Base-by-base conservation (phyloP, 2,888 invertebrate species). In the Tinea pellionella region DNA sequence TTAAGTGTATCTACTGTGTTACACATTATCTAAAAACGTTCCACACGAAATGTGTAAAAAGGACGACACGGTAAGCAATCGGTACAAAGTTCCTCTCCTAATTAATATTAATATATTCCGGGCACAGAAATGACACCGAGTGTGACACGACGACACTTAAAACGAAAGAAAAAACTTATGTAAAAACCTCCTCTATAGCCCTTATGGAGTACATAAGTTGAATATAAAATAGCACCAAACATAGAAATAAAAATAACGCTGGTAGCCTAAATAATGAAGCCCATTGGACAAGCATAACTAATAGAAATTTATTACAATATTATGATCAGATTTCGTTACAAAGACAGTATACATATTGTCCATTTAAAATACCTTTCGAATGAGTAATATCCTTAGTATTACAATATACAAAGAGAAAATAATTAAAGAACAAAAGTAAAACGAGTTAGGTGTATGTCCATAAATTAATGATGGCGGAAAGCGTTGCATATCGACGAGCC, bases 391-490 rank as follows among this genome's bases (percentile, higher is more conserved):
- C 24, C 24, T 55, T n/a, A 16, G 13, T 47, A 47, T 47, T 47
- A 47, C 2, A 47, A 47, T 47, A 47, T 53, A 2, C 53, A 53
- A 53, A 16, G 53, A 24, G 19, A 24, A 24, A 53, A 18, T 53
- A 53, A 53, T 53, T 53, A 53, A 53, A 53, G 16, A 24, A 53
- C 53, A 70, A 76, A 81, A 82, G 70, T 65, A 78, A 79, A 77
- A 77, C 69, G 53, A 9, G 69, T 68, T 68, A 67, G 67, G 71
- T 68, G 32, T 15, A 30, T 57, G 72, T 67, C 79, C 80, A 84
- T 87, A 85, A 85, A 86, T 87, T 84, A 85, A 81, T 67, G 68
- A 73, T 77, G 76, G 75, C 85, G 86, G 85, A 87, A 86, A 86
- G 78, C 81, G 75, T 75, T 78, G 80, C 79, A 80, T 83, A 84